Evolutionary conservation across 1,140 invertebrate genomes (phyloP), one percentile per base, ranked within the genome.

Genomic region (Aricia agestis): DNA sequence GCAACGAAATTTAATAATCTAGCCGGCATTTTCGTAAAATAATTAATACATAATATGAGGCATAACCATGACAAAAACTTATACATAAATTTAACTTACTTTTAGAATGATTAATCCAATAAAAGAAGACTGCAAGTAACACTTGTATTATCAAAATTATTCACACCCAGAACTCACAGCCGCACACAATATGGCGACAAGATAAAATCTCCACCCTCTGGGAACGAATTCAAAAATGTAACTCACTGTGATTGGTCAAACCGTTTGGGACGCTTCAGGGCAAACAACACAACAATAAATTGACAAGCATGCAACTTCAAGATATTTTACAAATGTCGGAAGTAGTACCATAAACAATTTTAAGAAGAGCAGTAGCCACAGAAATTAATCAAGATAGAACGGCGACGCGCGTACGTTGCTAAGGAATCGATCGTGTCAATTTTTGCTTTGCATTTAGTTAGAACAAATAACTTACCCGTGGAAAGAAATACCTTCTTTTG

Each of bases 141-240:
- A 91, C 89, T 72, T 78, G 70, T 82, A 84, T 81, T 74, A 80
- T 79, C 73, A 81, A 83, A 83, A 81, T 84, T 80, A 76, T 75
- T 87, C 87, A 89, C 89, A 88, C 81, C 74, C 73, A 89, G 84
- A 82, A 89, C 85, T 85, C 86, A 89, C 86, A 88, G 87, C 84
- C 78, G 81, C 82, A 85, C 86, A 88, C 86, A 90, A 89, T 90
- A 90, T 89, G 88, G 86, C 88, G 88, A 86, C 83, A 84, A 80
- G 83, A 83, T 77, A 77, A 85, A 85, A 87, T 89, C 88, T 85
- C 88, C 88, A 88, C 88, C 83, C 81, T 80, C 84, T 74, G 74
- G 86, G 78, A 89, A 83, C 80, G 84, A 85, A 88, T 89, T 90
- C 79, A 87, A 90, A 90, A 87, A 82, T 89, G 76, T 81, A 82